Conservation (phyloP, 1,140 invertebrate species). For the Scaptomyza pallida region DNA sequence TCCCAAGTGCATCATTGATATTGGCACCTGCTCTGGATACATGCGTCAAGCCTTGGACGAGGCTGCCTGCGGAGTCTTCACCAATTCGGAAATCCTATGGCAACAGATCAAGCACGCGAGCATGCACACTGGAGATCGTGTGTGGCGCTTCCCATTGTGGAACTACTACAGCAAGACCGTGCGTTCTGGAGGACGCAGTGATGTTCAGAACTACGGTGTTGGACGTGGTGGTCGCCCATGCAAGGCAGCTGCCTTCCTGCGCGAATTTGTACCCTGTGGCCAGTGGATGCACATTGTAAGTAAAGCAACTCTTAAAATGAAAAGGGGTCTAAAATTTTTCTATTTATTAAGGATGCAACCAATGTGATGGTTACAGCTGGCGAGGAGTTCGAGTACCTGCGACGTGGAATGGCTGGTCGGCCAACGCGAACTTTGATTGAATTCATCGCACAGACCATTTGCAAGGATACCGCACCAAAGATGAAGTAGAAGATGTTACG, state of each 20-base stretch:
- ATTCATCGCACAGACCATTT: slow-evolving; percentile 86
- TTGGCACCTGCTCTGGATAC: slow-evolving; percentile 93
- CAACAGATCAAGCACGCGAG: slow-evolving; percentile 88
- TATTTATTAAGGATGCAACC: slow-evolving; percentile 64
- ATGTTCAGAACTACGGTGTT: slow-evolving; percentile 92
- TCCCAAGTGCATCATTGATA: slow-evolving; percentile 89
- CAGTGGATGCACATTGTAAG: slow-evolving; percentile 96
- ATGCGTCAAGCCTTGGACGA: slow-evolving; percentile 90
- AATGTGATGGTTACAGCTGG: slow-evolving; percentile 78
- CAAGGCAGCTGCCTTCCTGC: slow-evolving; percentile 94
- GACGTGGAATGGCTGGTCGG: slow-evolving; percentile 89
- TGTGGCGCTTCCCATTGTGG: slow-evolving; percentile 96
- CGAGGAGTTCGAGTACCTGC: slow-evolving; percentile 85
- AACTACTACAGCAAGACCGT: slow-evolving; percentile 90
- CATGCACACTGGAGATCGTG: slow-evolving; percentile 91
- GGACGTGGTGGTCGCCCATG: slow-evolving; percentile 90
- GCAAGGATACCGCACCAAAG: slow-evolving; percentile 80
- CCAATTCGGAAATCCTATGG: slow-evolving; percentile 88
- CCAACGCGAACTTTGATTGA: slow-evolving; percentile 93
- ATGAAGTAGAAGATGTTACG: slow-evolving; percentile 41
- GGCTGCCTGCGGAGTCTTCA: slow-evolving; percentile 92
- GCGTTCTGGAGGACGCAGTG: slow-evolving; percentile 88
- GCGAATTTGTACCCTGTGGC: slow-evolving; percentile 91
- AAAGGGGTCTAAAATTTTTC: no score
- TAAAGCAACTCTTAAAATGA: slow-evolving; percentile 63